These are phyloP conservation scores for Ditula angustiorana DNA, from an alignment of 2,888 invertebrate genomes.

Conservation along the genomic window DNA sequence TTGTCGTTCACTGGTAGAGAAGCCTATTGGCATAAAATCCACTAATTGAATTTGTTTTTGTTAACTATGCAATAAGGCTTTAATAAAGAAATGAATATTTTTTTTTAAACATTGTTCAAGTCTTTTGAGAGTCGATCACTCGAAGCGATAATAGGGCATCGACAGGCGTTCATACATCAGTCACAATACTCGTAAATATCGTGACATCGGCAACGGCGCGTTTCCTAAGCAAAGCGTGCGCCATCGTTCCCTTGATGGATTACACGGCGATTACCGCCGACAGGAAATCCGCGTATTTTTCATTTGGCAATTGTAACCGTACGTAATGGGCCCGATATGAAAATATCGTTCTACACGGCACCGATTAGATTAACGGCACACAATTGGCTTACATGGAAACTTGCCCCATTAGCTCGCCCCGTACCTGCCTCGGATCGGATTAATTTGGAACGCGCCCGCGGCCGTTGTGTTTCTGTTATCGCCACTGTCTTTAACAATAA, in stretches of 20 bases:
- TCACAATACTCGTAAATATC: slow-evolving; percentile 59
- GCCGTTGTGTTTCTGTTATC: slow-evolving; percentile 67
- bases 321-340: slow-evolving; percentile 61
- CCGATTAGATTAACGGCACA: slow-evolving; percentile 81
- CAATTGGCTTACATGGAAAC: slow-evolving; percentile 82
- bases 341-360: slow-evolving; percentile 77
- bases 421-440: slow-evolving; percentile 69
- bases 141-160: slow-evolving; percentile 58
- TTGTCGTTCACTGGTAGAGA: no score
- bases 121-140: slow-evolving; percentile 17
- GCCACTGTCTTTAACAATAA: slow-evolving; percentile 67
- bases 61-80: no score
- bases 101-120: neutral
- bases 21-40: no score
- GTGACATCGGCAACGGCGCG: slow-evolving; percentile 69
- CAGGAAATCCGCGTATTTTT: slow-evolving; percentile 83
- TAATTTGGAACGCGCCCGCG: slow-evolving; percentile 69
- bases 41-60: no score
- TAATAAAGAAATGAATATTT: no score
- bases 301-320: slow-evolving; percentile 79
- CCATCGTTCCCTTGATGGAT: slow-evolving; percentile 78
- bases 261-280: slow-evolving; percentile 75
- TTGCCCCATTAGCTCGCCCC: slow-evolving; percentile 68
- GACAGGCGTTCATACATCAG: slow-evolving; percentile 65
- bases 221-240: slow-evolving; percentile 51